A percentile compares a stretch with the other conserved stretches of the same genome.
Conservation (phyloP, 30 jellyfish, hydroid and myxozoan genomes). For the Chrysaora quinquecirrha region DNA sequence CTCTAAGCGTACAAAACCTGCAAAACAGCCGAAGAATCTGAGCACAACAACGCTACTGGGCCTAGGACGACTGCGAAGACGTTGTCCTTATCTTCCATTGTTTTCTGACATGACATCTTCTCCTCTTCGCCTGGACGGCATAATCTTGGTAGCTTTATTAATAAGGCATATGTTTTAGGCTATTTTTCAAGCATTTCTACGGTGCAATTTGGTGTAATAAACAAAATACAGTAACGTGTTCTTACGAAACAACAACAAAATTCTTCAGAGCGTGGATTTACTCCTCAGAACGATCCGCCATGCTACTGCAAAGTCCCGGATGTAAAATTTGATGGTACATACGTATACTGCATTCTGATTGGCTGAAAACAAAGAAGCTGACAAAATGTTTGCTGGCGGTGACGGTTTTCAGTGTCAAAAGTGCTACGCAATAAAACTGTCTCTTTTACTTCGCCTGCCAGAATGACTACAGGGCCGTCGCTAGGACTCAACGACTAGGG, state of each 20-base stretch:
- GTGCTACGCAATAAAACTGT: too few species aligned
- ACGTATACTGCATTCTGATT: constrained; percentile 52
- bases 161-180: neutral
- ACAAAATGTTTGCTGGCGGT: constrained; percentile 21
- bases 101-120: neutral
- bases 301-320: constrained; percentile 89
- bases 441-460: neutral
- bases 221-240: neutral
- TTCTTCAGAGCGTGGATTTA: constrained; percentile 74
- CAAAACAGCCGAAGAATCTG: neutral
- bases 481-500: too few species aligned
- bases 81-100: neutral
- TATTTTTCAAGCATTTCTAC: neutral
- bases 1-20: neutral
- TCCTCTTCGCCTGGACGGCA: neutral
- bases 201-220: neutral
- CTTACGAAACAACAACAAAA: constrained; percentile 24
- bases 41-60: neutral
- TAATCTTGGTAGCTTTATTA: neutral
- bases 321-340: too few species aligned
- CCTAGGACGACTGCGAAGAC: neutral
- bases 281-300: constrained; percentile 87
- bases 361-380: constrained; percentile 28
- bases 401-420: constrained; percentile 5
- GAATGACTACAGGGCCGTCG: too few species aligned